These are phyloP conservation scores for Folsomia candida DNA, from an alignment of 2,888 invertebrate species.

Conservation along the genomic window DNA sequence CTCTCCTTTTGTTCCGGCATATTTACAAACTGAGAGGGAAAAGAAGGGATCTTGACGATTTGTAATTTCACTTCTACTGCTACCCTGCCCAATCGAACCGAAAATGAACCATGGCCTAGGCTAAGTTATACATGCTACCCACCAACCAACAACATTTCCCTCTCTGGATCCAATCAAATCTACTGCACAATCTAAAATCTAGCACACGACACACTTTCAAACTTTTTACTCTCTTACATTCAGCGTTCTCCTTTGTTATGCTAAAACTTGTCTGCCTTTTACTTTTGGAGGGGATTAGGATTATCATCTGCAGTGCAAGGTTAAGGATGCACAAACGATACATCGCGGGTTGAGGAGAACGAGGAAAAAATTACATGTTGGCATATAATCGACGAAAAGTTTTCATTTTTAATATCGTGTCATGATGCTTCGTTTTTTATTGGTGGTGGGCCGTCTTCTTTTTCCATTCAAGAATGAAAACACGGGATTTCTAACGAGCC, in stretches of 20 bases:
- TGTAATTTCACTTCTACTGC: neutral
- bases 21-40: neutral
- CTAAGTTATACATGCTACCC: neutral
- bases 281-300: neutral
- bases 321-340: no score
- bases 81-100: neutral
- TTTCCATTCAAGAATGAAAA: no score
- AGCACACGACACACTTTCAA: constrained; percentile 22
- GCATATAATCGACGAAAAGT: neutral
- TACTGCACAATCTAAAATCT: constrained; percentile 2
- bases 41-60: constrained; percentile 7
- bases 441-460: neutral
- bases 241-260: constrained; percentile 7
- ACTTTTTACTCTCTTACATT: neutral
- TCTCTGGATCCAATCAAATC: constrained; percentile 3
- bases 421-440: neutral
- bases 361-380: neutral
- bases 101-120: constrained; percentile 8
- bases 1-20: constrained; percentile 3
- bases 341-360: neutral
- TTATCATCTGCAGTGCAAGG: neutral
- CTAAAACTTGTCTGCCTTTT: neutral
- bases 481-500: neutral
- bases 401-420: neutral
- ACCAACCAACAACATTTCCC: neutral